phyloP scores from a whole-genome alignment of 2,888 invertebrate species.

The Caenorhabditis sulstoni region DNA sequence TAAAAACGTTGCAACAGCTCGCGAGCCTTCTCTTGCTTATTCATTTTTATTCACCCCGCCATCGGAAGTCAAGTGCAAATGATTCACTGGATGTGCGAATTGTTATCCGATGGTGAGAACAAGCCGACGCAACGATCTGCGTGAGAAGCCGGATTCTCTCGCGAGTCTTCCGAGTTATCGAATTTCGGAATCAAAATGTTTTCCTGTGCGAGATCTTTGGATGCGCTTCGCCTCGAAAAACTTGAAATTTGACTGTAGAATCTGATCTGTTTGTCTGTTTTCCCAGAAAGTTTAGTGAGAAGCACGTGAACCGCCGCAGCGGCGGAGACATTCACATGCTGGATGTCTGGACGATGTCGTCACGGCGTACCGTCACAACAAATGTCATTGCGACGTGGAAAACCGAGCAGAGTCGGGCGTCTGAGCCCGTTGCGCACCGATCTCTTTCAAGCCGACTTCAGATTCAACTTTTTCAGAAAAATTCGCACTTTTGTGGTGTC shows the following conservation, averaged over 20 bases:
- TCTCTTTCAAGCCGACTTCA: too few species aligned
- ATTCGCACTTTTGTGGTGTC: slow-evolving; percentile 38
- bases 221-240: slow-evolving; percentile 8
- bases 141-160: not conserved
- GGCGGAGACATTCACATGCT: not conserved
- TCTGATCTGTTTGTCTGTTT: slow-evolving; percentile 17
- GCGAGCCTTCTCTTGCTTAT: not conserved
- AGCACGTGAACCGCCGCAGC: not conserved
- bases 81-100: slow-evolving; percentile 26
- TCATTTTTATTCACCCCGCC: not conserved
- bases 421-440: too few species aligned
- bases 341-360: too few species aligned
- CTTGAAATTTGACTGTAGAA: slow-evolving; percentile 39
- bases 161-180: slow-evolving; percentile 36
- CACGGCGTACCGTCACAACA: too few species aligned
- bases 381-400: too few species aligned
- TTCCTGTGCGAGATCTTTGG: slow-evolving; percentile 29
- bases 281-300: not conserved
- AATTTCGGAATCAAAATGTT: slow-evolving; percentile 42
- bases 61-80: slow-evolving; percentile 4
- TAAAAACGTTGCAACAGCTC: not conserved
- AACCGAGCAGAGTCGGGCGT: too few species aligned
- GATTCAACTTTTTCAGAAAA: slow-evolving; percentile 31
- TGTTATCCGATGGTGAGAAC: slow-evolving; percentile 44
- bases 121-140: too few species aligned